Base-by-base conservation (phyloP, 2,113 vertebrate species). In the Drymodes brunneopygia region DNA sequence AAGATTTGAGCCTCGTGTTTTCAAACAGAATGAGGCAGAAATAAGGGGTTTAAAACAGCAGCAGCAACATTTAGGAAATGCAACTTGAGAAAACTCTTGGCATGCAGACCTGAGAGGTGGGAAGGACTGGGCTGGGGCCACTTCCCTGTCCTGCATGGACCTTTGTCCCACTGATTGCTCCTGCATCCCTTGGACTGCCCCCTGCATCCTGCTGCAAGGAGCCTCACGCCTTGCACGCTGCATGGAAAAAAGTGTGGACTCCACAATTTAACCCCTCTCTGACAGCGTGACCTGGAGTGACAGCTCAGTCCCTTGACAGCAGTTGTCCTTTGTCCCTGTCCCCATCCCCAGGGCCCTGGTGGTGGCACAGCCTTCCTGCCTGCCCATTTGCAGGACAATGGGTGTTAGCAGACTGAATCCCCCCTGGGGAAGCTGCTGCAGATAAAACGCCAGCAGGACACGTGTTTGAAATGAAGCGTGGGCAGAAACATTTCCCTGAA, bases 401-500 rank as follows among this genome's bases (percentile, higher is more conserved):
- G 90, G 35, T 62, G 60, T 22, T 28, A 64, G 82, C 53, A 69
- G 58, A n/a, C 11, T 42, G 51, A 69, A 24, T 31, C 48, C 56
- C 79, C 47, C 40, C 18, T 33, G 4, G 50, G 81, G 86, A 86
- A 56, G 42, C 42, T 4, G 1, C 19, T 58, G 45, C 80, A 73
- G 71, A 62, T 86, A 66, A 88, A 94, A 88, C 7, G 6, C 71
- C 86, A 56, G 56, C 88, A 96, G 94, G 95, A 93, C 93, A 74
- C 33, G 4, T 81, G 81, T 90, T 93, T 81, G 88, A 93, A 94
- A 90, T 1, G 27, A 81, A 86, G 86, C 23, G 12, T 86, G 88
- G 77, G 85, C 87, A 90, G 93, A 81, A 94, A 85, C 69, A 56
- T 86, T 81, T 94, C 90, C 85, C 93, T 94, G 93, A 93, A 93